Conservation (phyloP, 2,888 invertebrate genomes). For the Mermis nigrescens region DNA sequence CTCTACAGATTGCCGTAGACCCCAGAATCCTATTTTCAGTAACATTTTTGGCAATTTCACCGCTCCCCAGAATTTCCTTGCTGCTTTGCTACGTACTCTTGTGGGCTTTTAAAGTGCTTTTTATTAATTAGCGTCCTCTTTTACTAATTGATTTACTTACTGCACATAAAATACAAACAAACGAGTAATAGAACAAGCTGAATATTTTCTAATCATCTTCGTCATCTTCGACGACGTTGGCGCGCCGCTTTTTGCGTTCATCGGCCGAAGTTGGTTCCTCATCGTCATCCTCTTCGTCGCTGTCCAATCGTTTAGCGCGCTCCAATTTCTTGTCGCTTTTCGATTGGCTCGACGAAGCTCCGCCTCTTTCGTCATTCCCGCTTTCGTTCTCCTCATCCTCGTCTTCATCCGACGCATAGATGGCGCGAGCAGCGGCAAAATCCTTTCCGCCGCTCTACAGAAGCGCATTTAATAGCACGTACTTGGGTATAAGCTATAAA, state of each 20-base stretch:
- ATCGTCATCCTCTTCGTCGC: conserved; percentile 13
- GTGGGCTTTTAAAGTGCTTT: no score
- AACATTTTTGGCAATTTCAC: no score
- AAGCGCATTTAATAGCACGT: background rate
- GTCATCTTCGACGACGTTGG: background rate
- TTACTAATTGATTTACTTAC: no score
- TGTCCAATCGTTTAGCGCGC: conserved; percentile 15
- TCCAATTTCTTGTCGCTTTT: background rate
- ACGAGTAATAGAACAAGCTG: background rate
- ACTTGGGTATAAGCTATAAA: no score
- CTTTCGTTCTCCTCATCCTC: background rate
- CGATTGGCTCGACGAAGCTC: background rate
- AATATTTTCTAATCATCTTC: background rate
- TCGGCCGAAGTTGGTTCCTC: background rate
- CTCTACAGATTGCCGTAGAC: no score
- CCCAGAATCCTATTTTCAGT: no score
- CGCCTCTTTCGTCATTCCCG: background rate
- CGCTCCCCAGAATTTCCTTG: no score
- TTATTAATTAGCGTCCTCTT: no score
- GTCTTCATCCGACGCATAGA: background rate
- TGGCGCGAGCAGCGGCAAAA: conserved; percentile 18
- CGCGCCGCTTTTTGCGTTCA: background rate
- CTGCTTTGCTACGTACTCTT: no score
- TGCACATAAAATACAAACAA: no score
- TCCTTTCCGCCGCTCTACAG: conserved; percentile 36